Base-by-base conservation (phyloP, 2,888 invertebrate genomes). In the Agrochola circellaris region DNA sequence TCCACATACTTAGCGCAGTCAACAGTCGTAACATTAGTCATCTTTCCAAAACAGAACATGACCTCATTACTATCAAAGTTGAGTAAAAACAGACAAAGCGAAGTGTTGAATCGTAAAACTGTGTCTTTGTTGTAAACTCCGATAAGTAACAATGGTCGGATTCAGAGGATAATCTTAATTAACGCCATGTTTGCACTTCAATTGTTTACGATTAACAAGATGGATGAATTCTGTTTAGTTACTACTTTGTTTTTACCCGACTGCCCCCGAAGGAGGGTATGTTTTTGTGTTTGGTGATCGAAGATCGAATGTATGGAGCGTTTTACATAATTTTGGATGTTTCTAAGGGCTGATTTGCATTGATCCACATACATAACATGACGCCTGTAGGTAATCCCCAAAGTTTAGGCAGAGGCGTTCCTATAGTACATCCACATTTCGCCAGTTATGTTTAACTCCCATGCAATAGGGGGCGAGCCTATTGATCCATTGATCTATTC, bases 101-200 rank as follows among this genome's bases (percentile, higher is more conserved):
- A 83, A 83, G 85, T 82, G 76, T 72, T 79, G 73, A 82, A 80
- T 86, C 83, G 87, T 89, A 88, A 88, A 87, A 81, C 65, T 56
- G 69, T 74, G 69, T 83, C 83, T 86, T 87, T 87, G 89, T 86
- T 87, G 86, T 84, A 84, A 85, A 81, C 69, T 79, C 75, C 66
- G 76, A 82, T 81, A 34, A 34, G 34, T 34, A 90, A 92, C 91
- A 92, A 92, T 90, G 81, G 88, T 60, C 72, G 87, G 82, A 75
- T 89, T 89, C 81, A 84, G 77, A 81, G 87, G 89, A 90, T 91
- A 86, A 92, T 89, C 91, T 86, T 82, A 75, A 89, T 89, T 87
- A 81, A 80, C 78, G 77, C 45, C 23, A 38, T 78, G 77, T 85
- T 80, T 74, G 74, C 38, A 34, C 51, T 62, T 68, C 66, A 65